Evolutionary conservation across 35 echinoderm and acorn worm genomes (phyloP).

Genomic region (Heliocidaris tuberculata): DNA sequence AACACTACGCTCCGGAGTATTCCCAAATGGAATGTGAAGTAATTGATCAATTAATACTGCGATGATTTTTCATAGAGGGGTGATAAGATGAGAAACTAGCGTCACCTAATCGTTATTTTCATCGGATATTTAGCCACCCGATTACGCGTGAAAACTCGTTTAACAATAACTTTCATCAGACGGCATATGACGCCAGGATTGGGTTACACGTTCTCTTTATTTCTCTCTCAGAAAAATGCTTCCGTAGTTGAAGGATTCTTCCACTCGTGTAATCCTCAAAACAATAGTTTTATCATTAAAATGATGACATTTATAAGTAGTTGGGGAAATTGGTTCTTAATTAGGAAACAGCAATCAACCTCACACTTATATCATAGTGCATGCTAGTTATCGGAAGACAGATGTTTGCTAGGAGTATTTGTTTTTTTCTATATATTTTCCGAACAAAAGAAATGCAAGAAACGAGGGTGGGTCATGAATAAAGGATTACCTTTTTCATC

Average conservation of each 20-base stretch:
- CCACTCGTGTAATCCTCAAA: not conserved
- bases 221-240: not conserved
- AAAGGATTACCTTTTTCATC: not conserved
- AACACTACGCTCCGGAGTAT: not conserved
- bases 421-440: not conserved
- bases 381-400: not conserved
- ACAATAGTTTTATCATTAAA: not conserved
- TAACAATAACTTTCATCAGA: constrained; percentile 7
- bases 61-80: not conserved
- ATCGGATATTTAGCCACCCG: not conserved
- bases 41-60: not conserved
- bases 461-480: not conserved
- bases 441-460: not conserved
- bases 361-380: constrained; percentile 8
- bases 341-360: constrained; percentile 22
- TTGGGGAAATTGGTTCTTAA: constrained; percentile 35
- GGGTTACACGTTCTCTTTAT: not conserved
- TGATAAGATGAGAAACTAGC: not conserved
- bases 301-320: not conserved
- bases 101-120: not conserved
- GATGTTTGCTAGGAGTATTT: not conserved
- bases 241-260: not conserved
- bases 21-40: not conserved
- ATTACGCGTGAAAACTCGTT: not conserved
- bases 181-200: not conserved